These are phyloP conservation scores for Torymus aiolomorphi DNA, from an alignment of 2,888 invertebrate species.

Conservation along the genomic window DNA sequence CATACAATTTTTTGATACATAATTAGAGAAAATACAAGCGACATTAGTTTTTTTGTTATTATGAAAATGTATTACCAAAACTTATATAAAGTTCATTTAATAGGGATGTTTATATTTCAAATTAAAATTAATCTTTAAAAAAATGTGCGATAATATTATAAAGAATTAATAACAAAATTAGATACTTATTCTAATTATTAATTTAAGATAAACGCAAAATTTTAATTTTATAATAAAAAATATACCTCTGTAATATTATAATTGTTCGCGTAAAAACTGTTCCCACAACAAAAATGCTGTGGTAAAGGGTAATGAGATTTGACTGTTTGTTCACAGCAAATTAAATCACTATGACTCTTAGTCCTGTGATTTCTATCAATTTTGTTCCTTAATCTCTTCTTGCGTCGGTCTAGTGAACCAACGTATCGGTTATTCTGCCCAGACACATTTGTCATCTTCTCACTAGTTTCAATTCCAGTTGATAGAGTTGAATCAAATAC, in stretches of 20 bases:
- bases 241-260: conserved; percentile 70
- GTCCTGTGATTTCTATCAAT: conserved; percentile 69
- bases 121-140: too few relatives aligned
- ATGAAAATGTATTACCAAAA: too few relatives aligned
- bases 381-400: conserved; percentile 65
- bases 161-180: too few relatives aligned
- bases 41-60: too few relatives aligned
- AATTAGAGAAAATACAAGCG: too few relatives aligned
- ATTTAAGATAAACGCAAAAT: too few relatives aligned
- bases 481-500: background rate
- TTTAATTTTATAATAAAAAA: background rate
- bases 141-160: too few relatives aligned
- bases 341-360: conserved; percentile 70
- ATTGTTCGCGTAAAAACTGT: conserved; percentile 65
- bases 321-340: conserved; percentile 62
- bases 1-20: too few relatives aligned
- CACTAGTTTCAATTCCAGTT: background rate
- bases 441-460: background rate
- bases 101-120: too few relatives aligned
- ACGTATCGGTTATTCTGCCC: conserved; percentile 58
- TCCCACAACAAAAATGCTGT: conserved; percentile 68
- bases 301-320: conserved; percentile 66
- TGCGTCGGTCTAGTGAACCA: conserved; percentile 68
- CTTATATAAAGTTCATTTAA: too few relatives aligned
- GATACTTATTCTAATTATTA: too few relatives aligned